These are phyloP conservation scores for Neuroterus valhalla DNA, from an alignment of 1,140 invertebrate genomes.

Conservation along the genomic window DNA sequence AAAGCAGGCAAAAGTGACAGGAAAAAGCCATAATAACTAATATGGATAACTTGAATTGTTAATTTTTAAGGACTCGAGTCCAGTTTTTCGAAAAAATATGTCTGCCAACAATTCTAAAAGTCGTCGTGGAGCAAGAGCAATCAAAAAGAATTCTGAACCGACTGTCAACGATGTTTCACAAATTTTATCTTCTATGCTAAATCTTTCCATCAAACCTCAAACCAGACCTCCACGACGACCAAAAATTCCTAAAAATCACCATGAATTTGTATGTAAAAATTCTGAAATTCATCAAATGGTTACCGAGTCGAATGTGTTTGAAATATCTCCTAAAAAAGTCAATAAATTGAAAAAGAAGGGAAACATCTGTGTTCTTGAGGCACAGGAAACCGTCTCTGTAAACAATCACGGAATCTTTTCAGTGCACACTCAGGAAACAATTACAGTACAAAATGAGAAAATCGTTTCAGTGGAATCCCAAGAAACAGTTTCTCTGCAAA, in stretches of 20 bases:
- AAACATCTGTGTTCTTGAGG: not conserved
- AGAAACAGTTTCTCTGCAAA: too few species aligned
- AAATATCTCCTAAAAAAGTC: not conserved
- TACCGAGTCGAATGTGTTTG: not conserved
- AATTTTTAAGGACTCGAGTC: not conserved
- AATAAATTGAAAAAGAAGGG: not conserved
- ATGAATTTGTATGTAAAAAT: not conserved
- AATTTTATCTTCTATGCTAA: not conserved
- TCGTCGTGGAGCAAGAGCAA: not conserved
- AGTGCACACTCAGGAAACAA: not conserved
- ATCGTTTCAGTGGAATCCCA: not conserved
- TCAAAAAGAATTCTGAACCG: not conserved
- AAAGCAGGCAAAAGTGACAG: too few species aligned
- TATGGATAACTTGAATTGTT: too few species aligned
- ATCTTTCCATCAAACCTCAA: not conserved
- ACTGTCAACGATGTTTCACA: not conserved
- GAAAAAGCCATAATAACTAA: too few species aligned
- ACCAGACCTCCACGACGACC: not conserved
- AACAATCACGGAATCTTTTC: not conserved
- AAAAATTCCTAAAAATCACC: not conserved
- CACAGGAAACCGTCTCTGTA: not conserved
- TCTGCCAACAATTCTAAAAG: not conserved
- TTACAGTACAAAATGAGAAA: not conserved
- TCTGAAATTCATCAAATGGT: slow-evolving; percentile 17
- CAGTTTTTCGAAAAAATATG: not conserved